Evolutionary conservation across 2,797 vertebrate species (phyloP).

Genomic region (Ciconia nigra): DNA sequence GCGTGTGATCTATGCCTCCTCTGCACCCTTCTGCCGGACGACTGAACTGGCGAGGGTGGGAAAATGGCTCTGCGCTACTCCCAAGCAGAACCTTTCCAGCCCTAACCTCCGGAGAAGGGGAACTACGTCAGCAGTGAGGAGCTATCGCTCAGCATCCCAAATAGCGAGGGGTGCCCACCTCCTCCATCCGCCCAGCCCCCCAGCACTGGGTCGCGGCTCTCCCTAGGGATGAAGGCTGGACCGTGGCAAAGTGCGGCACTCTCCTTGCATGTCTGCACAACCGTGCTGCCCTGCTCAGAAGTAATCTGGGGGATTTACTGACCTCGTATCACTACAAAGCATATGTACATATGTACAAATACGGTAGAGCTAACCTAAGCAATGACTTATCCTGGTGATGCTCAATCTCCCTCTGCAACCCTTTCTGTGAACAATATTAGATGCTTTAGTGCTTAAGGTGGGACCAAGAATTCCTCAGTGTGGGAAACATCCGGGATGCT

Average conservation of each 20-base stretch:
- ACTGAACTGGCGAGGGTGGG: neutral
- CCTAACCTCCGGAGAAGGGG: neutral
- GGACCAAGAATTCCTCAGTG: neutral
- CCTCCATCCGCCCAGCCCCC: rapidly evolving
- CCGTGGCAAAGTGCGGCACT: rapidly evolving
- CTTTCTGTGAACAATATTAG: neutral
- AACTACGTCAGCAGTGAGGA: neutral
- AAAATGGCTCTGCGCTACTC: neutral
- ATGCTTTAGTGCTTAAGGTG: neutral
- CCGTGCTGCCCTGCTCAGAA: neutral
- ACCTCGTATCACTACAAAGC: neutral
- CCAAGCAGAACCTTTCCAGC: neutral
- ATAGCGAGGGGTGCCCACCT: rapidly evolving
- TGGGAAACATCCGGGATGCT: neutral
- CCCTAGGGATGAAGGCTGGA: neutral
- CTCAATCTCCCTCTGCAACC: neutral
- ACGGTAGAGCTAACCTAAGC: neutral
- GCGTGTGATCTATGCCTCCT: neutral
- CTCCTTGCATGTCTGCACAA: neutral
- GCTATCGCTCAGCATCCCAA: neutral
- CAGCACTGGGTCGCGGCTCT: rapidly evolving
- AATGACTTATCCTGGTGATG: neutral
- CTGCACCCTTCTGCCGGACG: rapidly evolving
- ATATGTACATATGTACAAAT: too few relatives aligned
- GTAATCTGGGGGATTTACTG: neutral